These are phyloP conservation scores for Drosophila orena DNA, from an alignment of 1,140 invertebrate species.

Conservation along the genomic window DNA sequence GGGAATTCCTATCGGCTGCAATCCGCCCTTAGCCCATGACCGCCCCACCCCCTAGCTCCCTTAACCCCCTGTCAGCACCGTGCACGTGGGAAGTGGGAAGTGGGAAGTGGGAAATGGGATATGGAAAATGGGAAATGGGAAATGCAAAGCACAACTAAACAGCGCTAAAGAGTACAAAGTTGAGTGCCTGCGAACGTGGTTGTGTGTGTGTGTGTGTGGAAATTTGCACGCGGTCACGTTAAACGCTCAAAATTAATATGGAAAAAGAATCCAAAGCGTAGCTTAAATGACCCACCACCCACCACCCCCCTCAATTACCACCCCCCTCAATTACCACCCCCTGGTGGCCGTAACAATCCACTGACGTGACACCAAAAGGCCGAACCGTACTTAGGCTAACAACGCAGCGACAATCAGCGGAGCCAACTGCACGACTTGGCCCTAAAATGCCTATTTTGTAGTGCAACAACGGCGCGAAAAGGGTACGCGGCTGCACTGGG, in stretches of 20 bases:
- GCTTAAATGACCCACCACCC: not conserved
- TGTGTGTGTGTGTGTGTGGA: conserved; percentile 24
- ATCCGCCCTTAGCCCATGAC: conserved; percentile 2
- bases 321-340: not conserved
- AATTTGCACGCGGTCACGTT: conserved; percentile 69
- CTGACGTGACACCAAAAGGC: conserved; percentile 78
- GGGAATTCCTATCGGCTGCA: conserved; percentile 10
- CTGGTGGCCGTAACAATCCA: conserved; percentile 41
- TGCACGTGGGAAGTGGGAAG: not conserved
- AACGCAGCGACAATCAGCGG: conserved; percentile 42
- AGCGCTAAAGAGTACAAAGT: conserved; percentile 80
- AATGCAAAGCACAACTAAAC: conserved; percentile 73
- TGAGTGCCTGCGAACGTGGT: conserved; percentile 14
- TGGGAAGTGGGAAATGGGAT: conserved; percentile 14
- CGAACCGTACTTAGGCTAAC: conserved; percentile 71
- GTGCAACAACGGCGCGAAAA: conserved; percentile 24
- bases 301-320: not conserved
- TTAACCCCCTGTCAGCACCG: not conserved
- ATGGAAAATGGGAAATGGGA: conserved; percentile 37
- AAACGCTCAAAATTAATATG: conserved; percentile 67
- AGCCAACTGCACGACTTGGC: conserved; percentile 16
- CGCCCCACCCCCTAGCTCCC: conserved; percentile 2
- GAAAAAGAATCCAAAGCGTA: conserved; percentile 9
- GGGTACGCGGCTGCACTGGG: not conserved
- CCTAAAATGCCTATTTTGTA: conserved; percentile 69